Base-by-base conservation (phyloP, 2,113 vertebrate species). In the Campylomormyrus numenius region DNA sequence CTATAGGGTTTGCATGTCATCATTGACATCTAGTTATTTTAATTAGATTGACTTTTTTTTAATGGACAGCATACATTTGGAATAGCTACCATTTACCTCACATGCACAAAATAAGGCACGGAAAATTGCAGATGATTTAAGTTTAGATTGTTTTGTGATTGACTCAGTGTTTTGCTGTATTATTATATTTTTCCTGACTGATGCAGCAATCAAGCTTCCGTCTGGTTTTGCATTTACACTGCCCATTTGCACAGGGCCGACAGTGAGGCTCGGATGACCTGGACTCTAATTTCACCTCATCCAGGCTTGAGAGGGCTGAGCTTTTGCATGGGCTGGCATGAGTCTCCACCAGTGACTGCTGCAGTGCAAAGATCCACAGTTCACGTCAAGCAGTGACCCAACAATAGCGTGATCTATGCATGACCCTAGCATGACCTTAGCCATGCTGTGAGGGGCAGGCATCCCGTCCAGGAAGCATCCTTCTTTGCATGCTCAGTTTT, bases 121-220 rank as follows among this genome's bases (percentile, higher is more conserved):
- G 35, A 48, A 80, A 53, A 56, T 89, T 31, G 85, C 49, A 35
- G 85, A 15, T 87, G n/a, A 87, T 87, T 87, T 87, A n/a, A 53
- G 7, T 27, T 53, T 52, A 2, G 11, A 87, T 87, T 52, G 50
- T 39, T 39, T 35, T 17, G n/a, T 87, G 49, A 87, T 53, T 19
- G 85, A 87, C 27, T 87, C 48, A 52, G 48, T 87, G n/a, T 35
- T 87, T 27, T 6, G 31, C 49, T 3, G 84, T 17, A 49, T 86
- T 86, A 19, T 87, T 56, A 50, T 35, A 15, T 87, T 83, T 85
- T 48, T n/a, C 9, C 88, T 89, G 3, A 46, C 31, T 50, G 15
- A 53, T 56, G 53, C 27, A 77, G 35, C 74, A 80, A 19, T 80
- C 31, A 46, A 9, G 35, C 39, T n/a, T 62, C 42, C 8, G 7